phyloP scores from a whole-genome alignment of 30 jellyfish, hydroid and myxozoan species.

The Aurelia sp. region DNA sequence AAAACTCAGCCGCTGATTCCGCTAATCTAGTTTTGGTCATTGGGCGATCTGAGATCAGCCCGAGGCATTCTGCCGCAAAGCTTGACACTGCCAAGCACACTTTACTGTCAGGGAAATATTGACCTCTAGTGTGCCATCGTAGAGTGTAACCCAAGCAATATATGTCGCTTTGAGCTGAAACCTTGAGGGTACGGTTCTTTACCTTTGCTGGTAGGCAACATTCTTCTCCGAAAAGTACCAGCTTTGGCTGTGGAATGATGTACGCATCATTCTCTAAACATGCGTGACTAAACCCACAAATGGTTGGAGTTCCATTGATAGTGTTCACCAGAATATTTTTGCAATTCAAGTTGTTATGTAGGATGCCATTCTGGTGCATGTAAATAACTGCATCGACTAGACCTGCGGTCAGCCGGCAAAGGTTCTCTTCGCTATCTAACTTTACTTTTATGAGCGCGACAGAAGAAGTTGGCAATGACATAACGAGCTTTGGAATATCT shows the following conservation, averaged over 20 bases:
- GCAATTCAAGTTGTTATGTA: neutral
- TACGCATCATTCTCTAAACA: neutral
- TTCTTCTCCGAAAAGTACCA: constrained; percentile 8
- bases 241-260: constrained; percentile 1
- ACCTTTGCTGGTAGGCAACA: constrained; percentile 20
- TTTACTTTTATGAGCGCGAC: neutral
- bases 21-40: constrained; percentile 4
- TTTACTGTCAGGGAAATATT: neutral
- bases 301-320: constrained; percentile 7
- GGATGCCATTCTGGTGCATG: constrained; percentile 14
- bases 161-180: constrained; percentile 9
- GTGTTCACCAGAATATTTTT: neutral
- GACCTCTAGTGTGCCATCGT: constrained; percentile 5
- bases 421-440: constrained; percentile 20
- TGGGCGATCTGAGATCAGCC: constrained; percentile 5
- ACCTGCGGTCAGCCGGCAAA: constrained; percentile 13
- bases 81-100: constrained; percentile 4
- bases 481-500: constrained; percentile 10
- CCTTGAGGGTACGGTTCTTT: constrained; percentile 6
- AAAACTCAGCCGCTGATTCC: constrained; percentile 7
- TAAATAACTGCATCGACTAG: neutral
- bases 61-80: constrained; percentile 22
- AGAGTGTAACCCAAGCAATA: constrained; percentile 18
- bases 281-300: constrained; percentile 17
- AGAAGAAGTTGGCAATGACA: constrained; percentile 18